phyloP scores from a whole-genome alignment of 2,113 vertebrate species.

The Tricholaema leucomelas region DNA sequence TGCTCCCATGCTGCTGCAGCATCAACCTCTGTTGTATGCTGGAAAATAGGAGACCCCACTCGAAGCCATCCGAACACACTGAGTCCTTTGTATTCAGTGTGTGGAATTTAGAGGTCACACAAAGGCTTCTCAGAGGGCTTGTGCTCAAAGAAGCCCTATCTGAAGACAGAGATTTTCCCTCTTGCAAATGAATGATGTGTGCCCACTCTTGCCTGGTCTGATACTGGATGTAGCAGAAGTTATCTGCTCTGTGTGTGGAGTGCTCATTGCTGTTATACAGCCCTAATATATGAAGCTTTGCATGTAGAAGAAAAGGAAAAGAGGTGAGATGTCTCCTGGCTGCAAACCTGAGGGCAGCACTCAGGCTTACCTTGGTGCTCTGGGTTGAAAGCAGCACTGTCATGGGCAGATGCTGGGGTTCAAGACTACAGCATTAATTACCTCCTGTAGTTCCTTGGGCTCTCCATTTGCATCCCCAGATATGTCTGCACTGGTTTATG shows the following conservation, averaged over 20 bases:
- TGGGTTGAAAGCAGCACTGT: neutral
- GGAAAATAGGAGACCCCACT: neutral
- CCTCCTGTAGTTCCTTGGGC: neutral
- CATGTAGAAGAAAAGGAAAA: neutral
- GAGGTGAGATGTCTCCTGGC: neutral
- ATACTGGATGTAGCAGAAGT: neutral
- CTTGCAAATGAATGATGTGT: neutral
- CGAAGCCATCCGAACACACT: neutral
- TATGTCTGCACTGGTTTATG: neutral
- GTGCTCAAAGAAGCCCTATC: neutral
- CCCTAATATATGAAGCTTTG: neutral
- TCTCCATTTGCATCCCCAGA: neutral
- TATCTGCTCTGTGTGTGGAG: neutral
- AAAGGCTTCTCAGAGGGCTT: neutral
- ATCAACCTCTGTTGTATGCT: neutral
- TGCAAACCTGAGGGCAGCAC: neutral
- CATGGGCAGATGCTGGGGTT: neutral
- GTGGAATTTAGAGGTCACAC: neutral
- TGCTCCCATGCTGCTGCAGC: neutral
- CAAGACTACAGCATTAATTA: neutral
- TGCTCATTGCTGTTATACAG: neutral
- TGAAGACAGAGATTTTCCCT: neutral
- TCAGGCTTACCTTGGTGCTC: neutral
- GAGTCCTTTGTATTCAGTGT: neutral
- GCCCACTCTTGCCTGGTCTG: neutral